phyloP scores from a whole-genome alignment of 2,113 vertebrate genomes.

The Morphnarchus princeps region DNA sequence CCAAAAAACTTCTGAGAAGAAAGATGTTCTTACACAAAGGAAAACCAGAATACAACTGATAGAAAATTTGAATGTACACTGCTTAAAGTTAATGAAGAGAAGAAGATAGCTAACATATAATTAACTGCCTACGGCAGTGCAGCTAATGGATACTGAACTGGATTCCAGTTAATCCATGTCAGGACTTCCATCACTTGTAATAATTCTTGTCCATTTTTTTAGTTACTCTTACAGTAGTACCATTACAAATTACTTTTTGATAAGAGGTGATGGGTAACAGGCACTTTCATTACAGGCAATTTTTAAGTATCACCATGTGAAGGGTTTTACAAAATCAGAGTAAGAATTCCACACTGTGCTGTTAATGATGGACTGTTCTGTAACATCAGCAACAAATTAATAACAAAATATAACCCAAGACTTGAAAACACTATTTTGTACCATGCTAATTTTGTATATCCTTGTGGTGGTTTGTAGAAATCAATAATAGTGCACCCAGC shows the following conservation, averaged over 20 bases:
- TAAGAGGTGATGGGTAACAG: conserved; percentile 34
- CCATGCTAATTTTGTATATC: background rate
- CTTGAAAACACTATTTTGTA: background rate
- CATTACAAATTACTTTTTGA: background rate
- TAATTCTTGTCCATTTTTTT: background rate
- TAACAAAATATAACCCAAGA: background rate
- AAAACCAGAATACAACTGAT: background rate
- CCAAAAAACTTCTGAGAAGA: background rate
- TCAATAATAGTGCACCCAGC: background rate
- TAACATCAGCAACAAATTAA: background rate
- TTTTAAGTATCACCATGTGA: background rate
- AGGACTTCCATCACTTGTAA: conserved; percentile 44
- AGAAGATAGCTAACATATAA: background rate
- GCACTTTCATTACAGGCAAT: conserved; percentile 31
- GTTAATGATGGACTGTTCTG: background rate
- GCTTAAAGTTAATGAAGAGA: conserved; percentile 12
- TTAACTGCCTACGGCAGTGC: conserved; percentile 34
- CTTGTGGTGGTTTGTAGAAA: background rate
- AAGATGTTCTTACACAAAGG: conserved; percentile 21
- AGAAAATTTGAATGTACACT: background rate
- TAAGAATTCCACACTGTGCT: background rate
- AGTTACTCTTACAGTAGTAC: background rate
- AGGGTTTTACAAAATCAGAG: background rate
- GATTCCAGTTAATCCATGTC: conserved; percentile 50
- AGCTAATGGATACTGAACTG: conserved; percentile 35